These are phyloP conservation scores for Laticauda laticaudata DNA, from an alignment of 2,113 vertebrate genomes.

Conservation along the genomic window DNA sequence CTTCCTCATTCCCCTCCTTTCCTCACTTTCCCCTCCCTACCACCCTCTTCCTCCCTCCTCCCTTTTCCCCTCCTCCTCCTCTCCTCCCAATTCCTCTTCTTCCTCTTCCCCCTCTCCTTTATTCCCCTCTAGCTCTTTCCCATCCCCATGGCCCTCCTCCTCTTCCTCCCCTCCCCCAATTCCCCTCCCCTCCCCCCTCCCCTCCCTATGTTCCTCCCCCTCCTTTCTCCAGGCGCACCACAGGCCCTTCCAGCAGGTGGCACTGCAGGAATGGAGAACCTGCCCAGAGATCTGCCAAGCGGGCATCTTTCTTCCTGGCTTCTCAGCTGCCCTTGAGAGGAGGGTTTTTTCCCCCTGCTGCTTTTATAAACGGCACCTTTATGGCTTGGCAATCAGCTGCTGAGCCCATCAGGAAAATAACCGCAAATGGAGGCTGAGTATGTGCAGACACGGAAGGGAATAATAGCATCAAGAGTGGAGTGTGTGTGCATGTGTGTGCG, in stretches of 20 bases:
- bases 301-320: not conserved
- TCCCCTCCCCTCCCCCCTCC: not conserved
- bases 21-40: too few relatives aligned
- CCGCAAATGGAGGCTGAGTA: fast-evolving
- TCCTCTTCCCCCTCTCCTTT: too few relatives aligned
- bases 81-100: too few relatives aligned
- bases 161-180: too few relatives aligned
- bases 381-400: not conserved
- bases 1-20: too few relatives aligned
- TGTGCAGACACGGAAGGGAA: too few relatives aligned
- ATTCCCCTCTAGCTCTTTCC: not conserved
- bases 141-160: too few relatives aligned
- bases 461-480: not conserved
- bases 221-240: not conserved
- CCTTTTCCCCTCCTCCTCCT: too few relatives aligned
- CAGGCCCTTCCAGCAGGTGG: constrained; percentile 63
- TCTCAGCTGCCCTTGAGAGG: not conserved
- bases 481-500: fast-evolving
- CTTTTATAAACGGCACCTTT: not conserved
- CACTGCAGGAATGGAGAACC: constrained; percentile 60
- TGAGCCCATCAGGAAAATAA: not conserved
- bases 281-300: not conserved
- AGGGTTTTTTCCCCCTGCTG: not conserved
- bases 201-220: not conserved
- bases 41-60: too few relatives aligned